phyloP scores from a whole-genome alignment of 2,797 vertebrate species.

The Erithacus rubecula region DNA sequence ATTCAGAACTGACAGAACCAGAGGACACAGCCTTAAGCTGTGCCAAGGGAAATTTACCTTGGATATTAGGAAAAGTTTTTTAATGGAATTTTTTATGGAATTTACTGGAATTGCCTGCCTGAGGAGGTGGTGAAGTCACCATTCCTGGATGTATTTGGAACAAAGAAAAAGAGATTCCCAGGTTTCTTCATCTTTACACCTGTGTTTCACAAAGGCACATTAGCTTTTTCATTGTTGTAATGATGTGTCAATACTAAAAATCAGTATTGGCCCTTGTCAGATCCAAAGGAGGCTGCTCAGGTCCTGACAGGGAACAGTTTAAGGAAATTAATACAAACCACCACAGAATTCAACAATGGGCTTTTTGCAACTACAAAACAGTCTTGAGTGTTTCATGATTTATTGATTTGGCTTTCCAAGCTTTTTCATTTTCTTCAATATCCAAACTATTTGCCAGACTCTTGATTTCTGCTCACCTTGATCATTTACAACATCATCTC shows the following conservation, averaged over 20 bases:
- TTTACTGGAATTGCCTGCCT: not conserved
- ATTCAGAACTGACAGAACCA: not conserved
- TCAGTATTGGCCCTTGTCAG: too few species aligned
- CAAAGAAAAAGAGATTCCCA: too few species aligned
- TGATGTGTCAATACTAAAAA: too few species aligned
- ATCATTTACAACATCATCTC: not conserved
- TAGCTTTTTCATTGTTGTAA: too few species aligned
- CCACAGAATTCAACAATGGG: not conserved
- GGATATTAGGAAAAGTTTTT: not conserved
- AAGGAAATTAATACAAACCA: too few species aligned
- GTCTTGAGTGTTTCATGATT: not conserved
- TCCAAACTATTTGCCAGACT: not conserved
- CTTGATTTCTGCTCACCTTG: not conserved
- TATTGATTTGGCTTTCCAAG: not conserved
- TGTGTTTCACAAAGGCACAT: too few species aligned
- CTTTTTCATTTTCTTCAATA: not conserved
- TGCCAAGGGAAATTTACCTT: not conserved
- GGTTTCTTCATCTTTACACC: too few species aligned
- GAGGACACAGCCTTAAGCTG: not conserved
- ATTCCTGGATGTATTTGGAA: not conserved
- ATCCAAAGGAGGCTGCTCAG: too few species aligned
- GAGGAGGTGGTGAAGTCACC: not conserved
- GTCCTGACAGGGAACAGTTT: too few species aligned
- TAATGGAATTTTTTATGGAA: too few species aligned
- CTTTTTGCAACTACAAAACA: not conserved